phyloP scores from a whole-genome alignment of 2,113 vertebrate genomes.

The Spermophilus dauricus region DNA sequence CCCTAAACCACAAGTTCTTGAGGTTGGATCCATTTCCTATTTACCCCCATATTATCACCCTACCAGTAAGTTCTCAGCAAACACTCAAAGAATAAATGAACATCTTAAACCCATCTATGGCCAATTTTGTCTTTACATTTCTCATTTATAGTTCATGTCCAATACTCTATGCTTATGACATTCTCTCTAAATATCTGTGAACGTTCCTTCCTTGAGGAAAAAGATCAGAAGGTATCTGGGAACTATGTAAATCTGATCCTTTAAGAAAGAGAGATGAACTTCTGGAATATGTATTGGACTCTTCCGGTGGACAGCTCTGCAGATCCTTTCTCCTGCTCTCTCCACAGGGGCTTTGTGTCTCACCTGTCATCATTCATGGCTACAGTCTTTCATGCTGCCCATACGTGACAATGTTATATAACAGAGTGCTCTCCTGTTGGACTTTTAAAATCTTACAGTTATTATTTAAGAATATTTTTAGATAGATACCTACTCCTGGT shows the following conservation, averaged over 20 bases:
- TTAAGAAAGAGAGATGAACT: no score
- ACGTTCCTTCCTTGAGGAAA: neutral
- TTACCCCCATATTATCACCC: neutral
- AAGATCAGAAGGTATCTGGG: neutral
- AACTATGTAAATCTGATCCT: neutral
- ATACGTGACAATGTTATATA: neutral
- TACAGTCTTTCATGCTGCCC: neutral
- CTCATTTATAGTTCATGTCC: neutral
- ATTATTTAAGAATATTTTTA: neutral
- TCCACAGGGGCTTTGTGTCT: accelerated
- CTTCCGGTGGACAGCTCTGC: no score
- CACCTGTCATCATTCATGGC: neutral
- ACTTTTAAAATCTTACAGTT: neutral
- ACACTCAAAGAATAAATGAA: neutral
- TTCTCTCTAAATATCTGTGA: neutral
- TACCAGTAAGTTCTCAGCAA: neutral
- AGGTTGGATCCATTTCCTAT: slow-evolving; percentile 6
- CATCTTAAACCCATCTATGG: neutral
- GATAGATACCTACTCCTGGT: neutral
- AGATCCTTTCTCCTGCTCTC: neutral
- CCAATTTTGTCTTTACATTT: neutral
- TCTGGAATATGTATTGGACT: accelerated
- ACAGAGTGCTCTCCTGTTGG: neutral
- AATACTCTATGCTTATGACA: neutral
- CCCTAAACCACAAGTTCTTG: neutral